Base-by-base conservation (phyloP, 2,888 invertebrate species). In the Scaptomyza polygonia region DNA sequence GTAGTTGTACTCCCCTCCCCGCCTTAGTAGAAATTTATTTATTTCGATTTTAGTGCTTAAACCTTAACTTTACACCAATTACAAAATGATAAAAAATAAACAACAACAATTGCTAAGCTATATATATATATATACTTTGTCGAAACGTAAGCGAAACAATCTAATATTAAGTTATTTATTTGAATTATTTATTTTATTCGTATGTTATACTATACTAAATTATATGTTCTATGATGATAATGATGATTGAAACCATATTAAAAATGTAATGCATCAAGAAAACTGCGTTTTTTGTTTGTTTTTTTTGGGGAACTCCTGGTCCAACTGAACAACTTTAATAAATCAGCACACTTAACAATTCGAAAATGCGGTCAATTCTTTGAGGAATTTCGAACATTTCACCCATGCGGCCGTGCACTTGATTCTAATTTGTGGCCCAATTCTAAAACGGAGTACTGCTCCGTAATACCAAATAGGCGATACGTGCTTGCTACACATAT, bases 101-200 rank as follows among this genome's bases (percentile, higher is more conserved):
- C 34, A 43, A 36, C 27, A 7, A 9, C 16, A 12, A 30, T 14
- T 67, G 48, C 56, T 56, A 42, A 62, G 47, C 52, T 56, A 54
- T 27, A 25, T 39, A 39, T 21, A 16, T 43, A n/a, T n/a, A 52
- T 21, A 62, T 58, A 47, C 55, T 36, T 66, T 66, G 42, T 67
- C 63, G 43, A 49, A 58, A n/a, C 25, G 49, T 58, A 44, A 57
- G 47, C 34, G 18, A 48, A 59, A 58, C 49, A 57, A 63, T 63
- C 49, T 85, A 81, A 63, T 5, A 2, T 16, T 86, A 86, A 85
- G 81, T 68, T 74, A 81, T 84, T 85, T 86, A 86, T 86, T 63
- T 34, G 45, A 69, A 65, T 63, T 84, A 75, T 80, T 78, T 86
- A 78, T 86, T 83, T 53, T 73, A 67, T 54, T 64, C 57, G 44